Evolutionary conservation across 2,113 vertebrate species (phyloP).

Genomic region (Ranitomeya imitator): DNA sequence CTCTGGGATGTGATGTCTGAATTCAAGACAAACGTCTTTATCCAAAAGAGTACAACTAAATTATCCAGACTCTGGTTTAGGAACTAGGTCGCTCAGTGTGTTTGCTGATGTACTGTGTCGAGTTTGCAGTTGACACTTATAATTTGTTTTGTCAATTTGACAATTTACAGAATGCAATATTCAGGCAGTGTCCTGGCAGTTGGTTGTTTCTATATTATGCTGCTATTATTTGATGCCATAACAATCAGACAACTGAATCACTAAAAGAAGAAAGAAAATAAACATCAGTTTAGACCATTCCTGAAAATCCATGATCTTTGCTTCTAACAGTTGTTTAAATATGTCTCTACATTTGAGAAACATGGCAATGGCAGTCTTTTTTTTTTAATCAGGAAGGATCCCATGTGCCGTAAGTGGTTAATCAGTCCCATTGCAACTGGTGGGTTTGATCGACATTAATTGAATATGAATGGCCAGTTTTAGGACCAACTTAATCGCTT

Average conservation of each 20-base stretch:
- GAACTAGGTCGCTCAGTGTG: not conserved
- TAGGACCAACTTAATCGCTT: too few species aligned
- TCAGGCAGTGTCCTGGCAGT: not conserved
- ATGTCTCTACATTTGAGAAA: too few species aligned
- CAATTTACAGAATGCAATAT: not conserved
- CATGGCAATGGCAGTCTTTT: too few species aligned
- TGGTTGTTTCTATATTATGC: not conserved
- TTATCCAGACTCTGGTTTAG: not conserved
- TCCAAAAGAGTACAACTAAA: not conserved
- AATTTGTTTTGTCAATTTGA: not conserved
- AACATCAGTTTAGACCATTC: too few species aligned
- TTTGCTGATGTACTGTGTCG: not conserved
- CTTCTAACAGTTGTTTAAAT: too few species aligned
- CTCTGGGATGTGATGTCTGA: constrained; percentile 7
- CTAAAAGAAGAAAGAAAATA: not conserved
- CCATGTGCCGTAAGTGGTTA: too few species aligned
- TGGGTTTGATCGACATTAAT: too few species aligned
- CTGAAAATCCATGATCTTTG: too few species aligned
- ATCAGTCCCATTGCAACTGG: too few species aligned
- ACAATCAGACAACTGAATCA: not conserved
- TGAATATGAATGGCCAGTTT: too few species aligned
- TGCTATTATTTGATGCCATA: not conserved
- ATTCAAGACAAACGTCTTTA: constrained; percentile 11
- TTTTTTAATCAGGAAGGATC: too few species aligned
- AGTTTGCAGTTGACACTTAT: not conserved